These are phyloP conservation scores for Morpho deidamia DNA, from an alignment of 2,888 invertebrate species.

Conservation along the genomic window DNA sequence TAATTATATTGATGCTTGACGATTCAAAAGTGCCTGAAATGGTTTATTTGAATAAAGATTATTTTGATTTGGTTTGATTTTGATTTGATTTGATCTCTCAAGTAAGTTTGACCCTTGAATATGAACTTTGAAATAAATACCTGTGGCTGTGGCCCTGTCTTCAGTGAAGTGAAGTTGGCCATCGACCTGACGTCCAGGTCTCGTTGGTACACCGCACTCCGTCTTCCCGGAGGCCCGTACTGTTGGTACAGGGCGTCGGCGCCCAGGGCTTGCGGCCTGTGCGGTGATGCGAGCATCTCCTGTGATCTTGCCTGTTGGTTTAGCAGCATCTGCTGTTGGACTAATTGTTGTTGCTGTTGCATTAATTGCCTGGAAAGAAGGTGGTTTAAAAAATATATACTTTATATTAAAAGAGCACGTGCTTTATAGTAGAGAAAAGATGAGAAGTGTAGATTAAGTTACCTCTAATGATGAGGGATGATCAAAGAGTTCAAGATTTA, in stretches of 20 bases:
- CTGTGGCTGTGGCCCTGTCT: conserved; percentile 60
- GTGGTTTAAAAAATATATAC: not conserved
- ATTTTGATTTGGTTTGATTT: no score
- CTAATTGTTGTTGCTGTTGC: conserved; percentile 73
- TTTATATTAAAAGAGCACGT: no score
- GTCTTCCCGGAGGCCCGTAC: conserved; percentile 63
- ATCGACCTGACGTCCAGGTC: conserved; percentile 65
- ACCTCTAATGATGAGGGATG: no score
- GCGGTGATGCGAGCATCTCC: conserved; percentile 71
- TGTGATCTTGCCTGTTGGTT: conserved; percentile 76
- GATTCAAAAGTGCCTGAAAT: no score
- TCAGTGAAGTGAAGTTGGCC: conserved; percentile 69
- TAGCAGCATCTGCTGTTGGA: conserved; percentile 70
- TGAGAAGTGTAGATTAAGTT: no score
- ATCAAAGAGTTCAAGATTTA: no score
- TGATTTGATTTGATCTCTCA: no score
- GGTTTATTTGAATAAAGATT: no score
- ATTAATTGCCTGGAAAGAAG: conserved; percentile 51
- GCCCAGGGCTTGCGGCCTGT: conserved; percentile 59
- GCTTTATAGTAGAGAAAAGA: no score
- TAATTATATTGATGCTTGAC: no score
- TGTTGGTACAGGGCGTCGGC: conserved; percentile 72
- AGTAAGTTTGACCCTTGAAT: no score
- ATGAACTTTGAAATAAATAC: conserved; percentile 28
- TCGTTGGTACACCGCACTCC: conserved; percentile 66